Evolutionary conservation across 1,140 invertebrate genomes (phyloP), one percentile per base, ranked within the genome.

Genomic region (Acromyrmex charruanus): DNA sequence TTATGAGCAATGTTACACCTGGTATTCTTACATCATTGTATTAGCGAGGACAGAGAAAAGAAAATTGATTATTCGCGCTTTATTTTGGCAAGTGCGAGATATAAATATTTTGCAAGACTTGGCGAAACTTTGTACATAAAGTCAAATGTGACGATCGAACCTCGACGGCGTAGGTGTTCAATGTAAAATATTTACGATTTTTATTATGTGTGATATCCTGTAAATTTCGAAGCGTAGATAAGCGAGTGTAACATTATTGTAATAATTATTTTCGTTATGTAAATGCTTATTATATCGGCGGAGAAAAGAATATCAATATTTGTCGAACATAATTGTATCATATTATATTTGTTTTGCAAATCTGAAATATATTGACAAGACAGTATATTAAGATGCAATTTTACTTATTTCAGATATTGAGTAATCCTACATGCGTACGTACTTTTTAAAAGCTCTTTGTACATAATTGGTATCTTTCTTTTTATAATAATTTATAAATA

Each of bases 131-230:
- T 77, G 86, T 65, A 84, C 18, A 87, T 88, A 88, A 49, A 55
- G 51, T 68, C n/a, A 55, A 44, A 58, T 3, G n/a, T 18, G n/a
- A 39, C 6, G 31, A 28, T 10, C 10, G 16, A 21, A 77, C 21
- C 65, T 35, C 16, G 2, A 16, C 18, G 18, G 1, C 14, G 51
- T 87, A 88, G 72, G 81, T 86, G 84, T 91, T 87, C 71, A 77
- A 65, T 94, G 92, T 94, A 93, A 92, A 77, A 92, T 93, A 93
- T 69, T 74, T 86, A 91, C 89, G 69, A 89, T 92, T 93, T 90
- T 90, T 89, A 90, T 94, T 93, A 87, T 77, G 93, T 94, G 94
- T 94, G 94, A 94, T 94, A 94, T 92, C 87, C 71, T 94, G 93
- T 94, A 95, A 87, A 94, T 94, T 94, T 55, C 88, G 53, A 90